These are phyloP conservation scores for Ammospiza nelsoni DNA, from an alignment of 2,113 vertebrate species.

Conservation along the genomic window DNA sequence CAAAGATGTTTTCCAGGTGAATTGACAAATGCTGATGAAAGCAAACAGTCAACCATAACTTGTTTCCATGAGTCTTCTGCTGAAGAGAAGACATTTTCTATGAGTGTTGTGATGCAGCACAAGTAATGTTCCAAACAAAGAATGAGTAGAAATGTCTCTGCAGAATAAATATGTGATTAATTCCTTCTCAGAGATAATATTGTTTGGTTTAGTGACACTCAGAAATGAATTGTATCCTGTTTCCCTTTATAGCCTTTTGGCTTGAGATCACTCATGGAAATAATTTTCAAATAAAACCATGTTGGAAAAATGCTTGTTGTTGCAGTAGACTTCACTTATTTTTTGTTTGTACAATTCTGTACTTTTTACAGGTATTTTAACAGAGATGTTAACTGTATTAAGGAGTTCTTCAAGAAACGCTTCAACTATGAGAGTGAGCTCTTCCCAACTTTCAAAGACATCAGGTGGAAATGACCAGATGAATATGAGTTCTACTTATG, in stretches of 20 bases:
- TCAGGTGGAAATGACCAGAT: slow-evolving; percentile 78
- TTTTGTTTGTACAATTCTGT: neutral
- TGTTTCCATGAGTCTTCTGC: neutral
- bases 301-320: neutral
- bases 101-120: neutral
- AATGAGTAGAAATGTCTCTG: neutral
- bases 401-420: slow-evolving; percentile 91
- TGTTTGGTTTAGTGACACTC: neutral
- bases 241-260: neutral
- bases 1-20: neutral
- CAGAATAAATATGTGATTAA: neutral
- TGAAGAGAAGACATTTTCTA: neutral
- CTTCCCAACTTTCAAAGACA: slow-evolving; percentile 89
- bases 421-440: slow-evolving; percentile 93
- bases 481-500: neutral
- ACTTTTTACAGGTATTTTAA: slow-evolving; percentile 89
- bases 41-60: neutral
- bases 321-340: neutral
- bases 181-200: neutral
- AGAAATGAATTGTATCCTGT: neutral
- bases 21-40: neutral
- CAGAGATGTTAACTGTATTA: slow-evolving; percentile 93
- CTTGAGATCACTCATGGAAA: neutral
- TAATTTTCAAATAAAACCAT: neutral
- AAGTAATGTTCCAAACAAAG: neutral